These are phyloP conservation scores for Anolis carolinensis DNA, from an alignment of 2,113 vertebrate species.

Conservation along the genomic window DNA sequence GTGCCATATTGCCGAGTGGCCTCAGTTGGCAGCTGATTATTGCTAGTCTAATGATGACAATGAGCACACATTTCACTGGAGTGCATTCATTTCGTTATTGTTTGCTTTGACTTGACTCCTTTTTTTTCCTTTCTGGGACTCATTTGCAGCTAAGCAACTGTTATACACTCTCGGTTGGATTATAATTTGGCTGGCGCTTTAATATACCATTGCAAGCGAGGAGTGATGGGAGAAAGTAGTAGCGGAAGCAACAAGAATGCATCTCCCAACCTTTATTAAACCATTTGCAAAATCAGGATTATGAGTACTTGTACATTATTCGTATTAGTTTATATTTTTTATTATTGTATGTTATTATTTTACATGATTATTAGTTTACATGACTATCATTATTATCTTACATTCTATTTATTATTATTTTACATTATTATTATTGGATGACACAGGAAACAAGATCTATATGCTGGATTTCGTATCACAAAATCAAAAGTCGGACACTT, in stretches of 20 bases:
- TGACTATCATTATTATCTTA: too few species aligned
- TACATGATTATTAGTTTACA: too few species aligned
- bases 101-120: conserved; percentile 19
- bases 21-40: neutral
- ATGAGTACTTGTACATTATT: neutral
- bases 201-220: conserved; percentile 10
- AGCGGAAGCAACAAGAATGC: neutral
- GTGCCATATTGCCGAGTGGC: neutral
- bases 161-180: neutral
- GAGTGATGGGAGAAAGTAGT: neutral
- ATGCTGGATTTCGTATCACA: too few species aligned
- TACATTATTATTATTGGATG: too few species aligned
- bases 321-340: too few species aligned
- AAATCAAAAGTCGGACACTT: too few species aligned
- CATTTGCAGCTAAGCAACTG: conserved; percentile 18
- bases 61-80: neutral
- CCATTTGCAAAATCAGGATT: conserved; percentile 14
- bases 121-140: neutral
- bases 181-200: conserved; percentile 2
- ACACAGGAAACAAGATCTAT: too few species aligned
- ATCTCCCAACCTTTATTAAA: neutral
- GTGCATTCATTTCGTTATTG: neutral
- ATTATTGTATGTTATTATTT: too few species aligned
- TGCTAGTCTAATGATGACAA: neutral
- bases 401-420: too few species aligned